Base-by-base conservation (phyloP, 35 echinoderm and acorn worm genomes). In the Diadema setosum region DNA sequence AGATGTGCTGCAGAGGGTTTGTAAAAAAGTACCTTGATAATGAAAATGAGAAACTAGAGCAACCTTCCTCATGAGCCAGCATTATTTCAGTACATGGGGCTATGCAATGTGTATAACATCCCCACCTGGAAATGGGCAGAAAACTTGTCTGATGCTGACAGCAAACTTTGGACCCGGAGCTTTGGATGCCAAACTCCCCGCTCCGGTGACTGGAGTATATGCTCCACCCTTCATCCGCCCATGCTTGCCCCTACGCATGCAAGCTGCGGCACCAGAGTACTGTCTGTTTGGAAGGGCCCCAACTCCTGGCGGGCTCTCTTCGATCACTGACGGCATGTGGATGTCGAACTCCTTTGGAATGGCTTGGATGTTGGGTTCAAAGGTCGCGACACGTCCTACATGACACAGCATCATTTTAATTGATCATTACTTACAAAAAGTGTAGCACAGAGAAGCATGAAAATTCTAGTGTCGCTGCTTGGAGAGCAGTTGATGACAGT, bases 261-360 rank as follows among this genome's bases (percentile, higher is more conserved):
- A 21, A 37, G 37, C 8, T 48, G 30, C 23, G 20, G 46, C 75
- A n/a, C n/a, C 24, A 39, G 75, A 17, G 35, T 11, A 34, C 16
- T 65, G n/a, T 61, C 30, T 44, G 35, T 41, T 43, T n/a, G n/a
- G n/a, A n/a, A n/a, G n/a, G n/a, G n/a, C n/a, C 35, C 56, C 78
- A 29, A 41, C 55, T 76, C 39, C 57, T 29, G 96, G 92, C 45
- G 96, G 96, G 64, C 92, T 95, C 59, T 99, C 96, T 18, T 90
- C 92, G n/a, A 99, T 95, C 21, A 94, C 90, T 15, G 96, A 94
- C 15, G 96, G 96, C 85, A 99, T 86, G 25, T 88, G 46, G 78
- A 99, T 99, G 65, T 99, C 96, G 95, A 99, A 99, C 42, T 99
- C 96, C 41, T 86, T 94, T n/a, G 96, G 96, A 23, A 99, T 94